phyloP scores from a whole-genome alignment of 1,140 invertebrate genomes.

The Nephotettix cincticeps region DNA sequence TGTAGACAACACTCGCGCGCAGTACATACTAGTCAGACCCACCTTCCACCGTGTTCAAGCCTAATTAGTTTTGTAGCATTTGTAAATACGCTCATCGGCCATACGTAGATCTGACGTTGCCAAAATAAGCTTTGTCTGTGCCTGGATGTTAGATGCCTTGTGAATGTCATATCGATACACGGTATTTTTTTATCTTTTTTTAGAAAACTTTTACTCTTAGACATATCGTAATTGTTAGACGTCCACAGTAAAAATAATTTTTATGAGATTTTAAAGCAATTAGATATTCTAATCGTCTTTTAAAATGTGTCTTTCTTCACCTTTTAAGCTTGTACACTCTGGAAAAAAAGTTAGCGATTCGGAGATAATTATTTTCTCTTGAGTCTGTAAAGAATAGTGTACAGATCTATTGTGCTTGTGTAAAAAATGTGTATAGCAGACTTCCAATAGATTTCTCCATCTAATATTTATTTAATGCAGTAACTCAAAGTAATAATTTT shows the following conservation, averaged over 20 bases:
- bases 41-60: too few relatives aligned
- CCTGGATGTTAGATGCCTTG: slow-evolving; percentile 1
- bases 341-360: too few relatives aligned
- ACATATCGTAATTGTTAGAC: too few relatives aligned
- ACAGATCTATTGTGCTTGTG: slow-evolving; percentile 12
- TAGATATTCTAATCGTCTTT: too few relatives aligned
- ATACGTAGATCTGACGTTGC: slow-evolving; percentile 17
- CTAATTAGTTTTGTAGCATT: too few relatives aligned
- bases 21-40: neutral
- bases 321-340: neutral
- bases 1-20: slow-evolving; percentile 47
- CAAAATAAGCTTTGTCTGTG: neutral
- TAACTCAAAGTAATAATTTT: too few relatives aligned
- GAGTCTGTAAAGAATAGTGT: slow-evolving; percentile 4
- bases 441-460: neutral
- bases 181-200: too few relatives aligned
- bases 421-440: slow-evolving; percentile 17
- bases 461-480: slow-evolving; percentile 17
- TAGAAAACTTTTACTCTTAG: too few relatives aligned
- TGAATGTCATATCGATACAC: too few relatives aligned
- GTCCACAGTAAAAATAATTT: too few relatives aligned
- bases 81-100: slow-evolving; percentile 10
- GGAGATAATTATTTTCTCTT: too few relatives aligned
- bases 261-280: too few relatives aligned
- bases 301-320: slow-evolving; percentile 12